These are phyloP conservation scores for Dallia pectoralis DNA, from an alignment of 2,797 vertebrate species.

Conservation along the genomic window DNA sequence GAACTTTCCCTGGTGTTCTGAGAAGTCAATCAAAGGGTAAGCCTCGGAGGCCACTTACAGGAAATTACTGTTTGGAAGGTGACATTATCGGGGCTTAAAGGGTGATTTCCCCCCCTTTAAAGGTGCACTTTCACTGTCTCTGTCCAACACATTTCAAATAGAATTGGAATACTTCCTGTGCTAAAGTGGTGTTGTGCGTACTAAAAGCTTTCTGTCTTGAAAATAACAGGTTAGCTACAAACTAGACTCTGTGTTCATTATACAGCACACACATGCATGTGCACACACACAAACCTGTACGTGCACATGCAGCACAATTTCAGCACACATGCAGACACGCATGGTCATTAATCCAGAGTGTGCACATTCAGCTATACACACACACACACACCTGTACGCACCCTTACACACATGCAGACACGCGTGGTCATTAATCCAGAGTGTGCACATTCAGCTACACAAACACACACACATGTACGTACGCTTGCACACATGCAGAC, in stretches of 20 bases:
- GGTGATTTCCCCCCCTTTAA: conserved; percentile 15
- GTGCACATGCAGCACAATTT: background rate
- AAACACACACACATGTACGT: background rate
- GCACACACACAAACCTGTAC: background rate
- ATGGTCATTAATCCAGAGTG: too few relatives aligned
- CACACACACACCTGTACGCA: conserved; percentile 1
- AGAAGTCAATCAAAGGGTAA: conserved; percentile 41
- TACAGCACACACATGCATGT: background rate
- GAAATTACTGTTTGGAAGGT: conserved; percentile 45
- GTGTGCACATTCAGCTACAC: background rate
- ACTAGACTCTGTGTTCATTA: background rate
- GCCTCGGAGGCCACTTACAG: conserved; percentile 51
- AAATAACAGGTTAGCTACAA: conserved; percentile 8
- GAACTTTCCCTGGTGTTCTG: conserved; percentile 55
- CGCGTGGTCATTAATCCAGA: background rate
- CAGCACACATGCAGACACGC: background rate
- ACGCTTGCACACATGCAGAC: conserved; percentile 10
- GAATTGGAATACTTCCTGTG: conserved; percentile 6
- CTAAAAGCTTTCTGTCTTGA: conserved; percentile 18
- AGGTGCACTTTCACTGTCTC: conserved; percentile 28
- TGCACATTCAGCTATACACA: too few relatives aligned
- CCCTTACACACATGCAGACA: background rate
- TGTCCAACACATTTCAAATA: conserved; percentile 23
- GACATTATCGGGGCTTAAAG: conserved; percentile 44
- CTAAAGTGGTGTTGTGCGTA: conserved; percentile 19